These are phyloP conservation scores for Austrofundulus limnaeus DNA, from an alignment of 2,113 vertebrate genomes.

Conservation along the genomic window DNA sequence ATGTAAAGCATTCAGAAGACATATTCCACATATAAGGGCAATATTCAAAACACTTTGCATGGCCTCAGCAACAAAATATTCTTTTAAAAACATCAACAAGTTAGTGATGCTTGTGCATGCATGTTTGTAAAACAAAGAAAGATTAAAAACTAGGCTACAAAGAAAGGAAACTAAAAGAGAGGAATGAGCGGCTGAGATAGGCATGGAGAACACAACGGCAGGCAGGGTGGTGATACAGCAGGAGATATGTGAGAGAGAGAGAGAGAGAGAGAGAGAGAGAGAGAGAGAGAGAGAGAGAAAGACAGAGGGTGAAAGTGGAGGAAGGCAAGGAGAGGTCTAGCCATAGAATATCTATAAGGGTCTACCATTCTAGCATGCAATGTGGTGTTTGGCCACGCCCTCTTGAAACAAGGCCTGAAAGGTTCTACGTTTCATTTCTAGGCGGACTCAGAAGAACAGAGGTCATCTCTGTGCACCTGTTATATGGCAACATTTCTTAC, in stretches of 20 bases:
- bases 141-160: slow-evolving; percentile 91
- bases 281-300: slow-evolving; percentile 68
- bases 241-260: slow-evolving; percentile 55
- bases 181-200: slow-evolving; percentile 72
- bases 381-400: slow-evolving; percentile 90
- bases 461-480: slow-evolving; percentile 65
- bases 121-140: slow-evolving; percentile 94
- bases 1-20: slow-evolving; percentile 99
- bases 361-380: slow-evolving; percentile 95
- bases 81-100: slow-evolving; percentile 97
- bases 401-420: slow-evolving; percentile 75
- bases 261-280: slow-evolving; percentile 52
- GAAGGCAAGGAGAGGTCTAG: slow-evolving; percentile 73
- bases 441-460: slow-evolving; percentile 70
- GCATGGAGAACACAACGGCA: slow-evolving; percentile 76
- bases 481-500: slow-evolving; percentile 71
- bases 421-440: slow-evolving; percentile 68
- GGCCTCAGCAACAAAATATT: slow-evolving; percentile 99
- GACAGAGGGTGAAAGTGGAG: slow-evolving; percentile 54
- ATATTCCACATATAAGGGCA: slow-evolving; percentile 99
- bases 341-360: slow-evolving; percentile 71
- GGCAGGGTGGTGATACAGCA: slow-evolving; percentile 70
- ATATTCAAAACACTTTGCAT: slow-evolving; percentile 99
- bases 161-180: slow-evolving; percentile 48
- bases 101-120: slow-evolving; percentile 99